phyloP scores from a whole-genome alignment of 2,797 vertebrate species.

The Ciconia nigra region DNA sequence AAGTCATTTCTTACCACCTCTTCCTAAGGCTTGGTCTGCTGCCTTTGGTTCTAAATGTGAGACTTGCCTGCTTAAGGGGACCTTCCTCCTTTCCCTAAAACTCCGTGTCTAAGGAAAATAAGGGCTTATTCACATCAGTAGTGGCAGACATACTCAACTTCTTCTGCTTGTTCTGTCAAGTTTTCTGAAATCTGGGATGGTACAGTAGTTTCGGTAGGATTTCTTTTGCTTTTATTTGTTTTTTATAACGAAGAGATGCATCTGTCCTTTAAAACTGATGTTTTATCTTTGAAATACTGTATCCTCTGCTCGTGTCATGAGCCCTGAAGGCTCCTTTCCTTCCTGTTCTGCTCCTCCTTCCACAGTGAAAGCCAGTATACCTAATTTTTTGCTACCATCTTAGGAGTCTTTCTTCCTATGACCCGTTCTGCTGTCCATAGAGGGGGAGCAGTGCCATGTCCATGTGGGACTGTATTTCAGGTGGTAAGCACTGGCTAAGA shows the following conservation, averaged over 20 bases:
- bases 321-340: background rate
- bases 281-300: background rate
- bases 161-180: background rate
- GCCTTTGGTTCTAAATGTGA: background rate
- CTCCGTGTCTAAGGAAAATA: background rate
- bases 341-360: background rate
- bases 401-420: background rate
- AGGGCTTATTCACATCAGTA: background rate
- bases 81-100: background rate
- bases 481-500: background rate
- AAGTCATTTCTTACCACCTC: background rate
- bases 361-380: background rate
- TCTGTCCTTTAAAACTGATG: background rate
- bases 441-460: background rate
- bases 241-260: background rate
- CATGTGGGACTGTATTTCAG: background rate
- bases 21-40: background rate
- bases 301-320: background rate
- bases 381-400: background rate
- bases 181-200: background rate
- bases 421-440: rapidly evolving
- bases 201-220: background rate
- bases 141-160: background rate
- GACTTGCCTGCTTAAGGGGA: background rate
- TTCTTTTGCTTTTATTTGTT: background rate